These are phyloP conservation scores for Microctenopoma stevenorrisi DNA, from an alignment of 2,797 vertebrate species.

Conservation along the genomic window DNA sequence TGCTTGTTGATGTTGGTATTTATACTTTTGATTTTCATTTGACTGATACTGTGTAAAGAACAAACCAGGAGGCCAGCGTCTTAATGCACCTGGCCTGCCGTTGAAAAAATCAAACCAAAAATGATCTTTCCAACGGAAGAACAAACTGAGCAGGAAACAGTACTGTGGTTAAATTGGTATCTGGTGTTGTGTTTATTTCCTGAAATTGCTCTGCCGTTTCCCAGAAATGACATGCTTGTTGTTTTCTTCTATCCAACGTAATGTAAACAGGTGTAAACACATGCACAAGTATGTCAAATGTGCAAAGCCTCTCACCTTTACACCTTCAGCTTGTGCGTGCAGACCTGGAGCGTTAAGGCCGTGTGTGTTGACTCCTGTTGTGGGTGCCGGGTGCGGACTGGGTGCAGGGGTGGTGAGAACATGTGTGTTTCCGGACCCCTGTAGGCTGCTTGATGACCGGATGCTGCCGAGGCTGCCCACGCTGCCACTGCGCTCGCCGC, in stretches of 20 bases:
- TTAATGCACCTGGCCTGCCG: slow-evolving; percentile 15
- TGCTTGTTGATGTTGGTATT: background rate
- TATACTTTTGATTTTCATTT: background rate
- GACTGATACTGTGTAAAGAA: background rate
- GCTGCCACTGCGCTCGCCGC: slow-evolving; percentile 90
- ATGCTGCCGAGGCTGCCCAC: slow-evolving; percentile 89
- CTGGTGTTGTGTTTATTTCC: slow-evolving; percentile 35
- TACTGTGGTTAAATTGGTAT: slow-evolving; percentile 52
- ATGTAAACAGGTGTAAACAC: background rate
- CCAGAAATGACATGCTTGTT: slow-evolving; percentile 34
- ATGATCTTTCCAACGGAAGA: slow-evolving; percentile 20
- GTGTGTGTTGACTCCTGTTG: slow-evolving; percentile 80
- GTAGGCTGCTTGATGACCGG: slow-evolving; percentile 84
- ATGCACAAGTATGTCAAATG: background rate
- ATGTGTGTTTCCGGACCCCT: slow-evolving; percentile 78
- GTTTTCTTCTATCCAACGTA: slow-evolving; percentile 6
- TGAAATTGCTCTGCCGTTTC: slow-evolving; percentile 46
- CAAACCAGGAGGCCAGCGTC: background rate
- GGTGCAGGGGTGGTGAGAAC: slow-evolving; percentile 77
- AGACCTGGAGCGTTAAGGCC: slow-evolving; percentile 88
- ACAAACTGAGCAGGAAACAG: slow-evolving; percentile 55
- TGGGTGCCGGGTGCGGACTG: slow-evolving; percentile 72
- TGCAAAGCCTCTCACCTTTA: slow-evolving; percentile 83
- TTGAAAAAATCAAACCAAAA: background rate
- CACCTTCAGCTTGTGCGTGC: slow-evolving; percentile 91